Evolutionary conservation across 2,797 vertebrate genomes (phyloP).

Genomic region (Galagoides demidoff): DNA sequence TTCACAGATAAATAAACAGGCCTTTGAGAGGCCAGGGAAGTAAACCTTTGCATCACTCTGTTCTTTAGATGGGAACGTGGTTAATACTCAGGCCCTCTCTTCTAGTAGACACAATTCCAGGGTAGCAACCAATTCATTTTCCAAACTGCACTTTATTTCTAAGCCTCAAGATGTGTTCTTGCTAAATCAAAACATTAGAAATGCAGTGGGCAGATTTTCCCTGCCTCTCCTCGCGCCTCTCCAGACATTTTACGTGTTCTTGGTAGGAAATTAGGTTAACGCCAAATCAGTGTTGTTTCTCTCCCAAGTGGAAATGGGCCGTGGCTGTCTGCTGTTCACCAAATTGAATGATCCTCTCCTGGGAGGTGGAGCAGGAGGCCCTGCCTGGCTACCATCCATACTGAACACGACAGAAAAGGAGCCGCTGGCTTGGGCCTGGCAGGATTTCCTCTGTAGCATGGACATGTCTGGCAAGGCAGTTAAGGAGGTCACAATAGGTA

Average conservation of each 20-base stretch:
- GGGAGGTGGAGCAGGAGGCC: background rate
- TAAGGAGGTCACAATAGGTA: background rate
- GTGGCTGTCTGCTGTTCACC: background rate
- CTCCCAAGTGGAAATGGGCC: background rate
- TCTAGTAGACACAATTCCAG: background rate
- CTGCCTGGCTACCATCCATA: background rate
- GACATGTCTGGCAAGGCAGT: background rate
- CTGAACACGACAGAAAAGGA: background rate
- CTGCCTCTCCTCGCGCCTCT: background rate
- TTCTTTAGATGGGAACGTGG: background rate
- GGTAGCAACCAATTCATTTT: background rate
- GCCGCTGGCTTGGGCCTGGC: background rate
- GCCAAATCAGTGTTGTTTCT: background rate
- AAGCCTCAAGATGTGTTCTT: background rate
- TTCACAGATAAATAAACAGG: conserved; percentile 3
- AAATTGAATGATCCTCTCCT: background rate
- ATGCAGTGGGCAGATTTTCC: background rate
- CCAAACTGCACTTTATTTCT: background rate
- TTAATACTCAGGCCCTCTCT: background rate
- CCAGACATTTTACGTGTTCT: background rate
- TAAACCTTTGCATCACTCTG: background rate
- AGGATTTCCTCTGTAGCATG: conserved; percentile 38
- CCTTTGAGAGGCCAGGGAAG: background rate
- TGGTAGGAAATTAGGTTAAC: background rate
- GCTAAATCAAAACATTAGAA: background rate